Conservation (phyloP, 2,888 invertebrate genomes). For the Lydus trimaculatus region DNA sequence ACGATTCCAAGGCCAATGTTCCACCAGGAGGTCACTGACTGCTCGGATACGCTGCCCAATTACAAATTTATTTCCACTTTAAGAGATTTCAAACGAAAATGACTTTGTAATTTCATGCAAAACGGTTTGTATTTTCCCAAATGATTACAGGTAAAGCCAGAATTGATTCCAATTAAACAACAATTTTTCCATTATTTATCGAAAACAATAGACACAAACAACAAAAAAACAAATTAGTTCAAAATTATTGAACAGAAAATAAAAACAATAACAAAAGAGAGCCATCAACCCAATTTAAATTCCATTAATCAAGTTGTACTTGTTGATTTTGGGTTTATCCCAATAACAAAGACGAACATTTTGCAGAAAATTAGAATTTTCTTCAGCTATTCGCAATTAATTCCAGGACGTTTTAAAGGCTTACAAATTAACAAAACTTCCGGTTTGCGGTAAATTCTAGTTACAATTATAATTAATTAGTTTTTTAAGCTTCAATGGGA, state of each 20-base stretch:
- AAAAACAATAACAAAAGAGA: neutral
- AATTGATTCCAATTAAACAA: neutral
- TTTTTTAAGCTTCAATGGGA: neutral
- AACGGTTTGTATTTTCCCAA: neutral
- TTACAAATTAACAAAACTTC: neutral
- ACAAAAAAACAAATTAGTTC: neutral
- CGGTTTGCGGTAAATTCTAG: neutral
- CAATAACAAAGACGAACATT: neutral
- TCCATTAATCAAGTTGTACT: neutral
- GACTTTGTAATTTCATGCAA: slow-evolving; percentile 9
- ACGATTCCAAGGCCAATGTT: slow-evolving; percentile 35
- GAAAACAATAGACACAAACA: too few relatives aligned
- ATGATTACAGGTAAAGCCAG: neutral
- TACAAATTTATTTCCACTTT: slow-evolving; percentile 14
- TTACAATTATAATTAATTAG: neutral
- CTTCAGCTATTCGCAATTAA: neutral
- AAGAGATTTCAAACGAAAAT: neutral
- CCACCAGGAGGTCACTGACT: slow-evolving; percentile 42
- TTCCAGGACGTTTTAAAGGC: neutral
- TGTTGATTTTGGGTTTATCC: neutral
- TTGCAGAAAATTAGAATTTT: neutral
- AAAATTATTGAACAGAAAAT: neutral
- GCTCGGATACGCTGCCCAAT: slow-evolving; percentile 35
- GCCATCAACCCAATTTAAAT: neutral
- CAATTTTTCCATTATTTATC: slow-evolving; percentile 3